These are phyloP conservation scores for Drosophila nigricruria DNA, from an alignment of 2,888 invertebrate species.

Conservation along the genomic window DNA sequence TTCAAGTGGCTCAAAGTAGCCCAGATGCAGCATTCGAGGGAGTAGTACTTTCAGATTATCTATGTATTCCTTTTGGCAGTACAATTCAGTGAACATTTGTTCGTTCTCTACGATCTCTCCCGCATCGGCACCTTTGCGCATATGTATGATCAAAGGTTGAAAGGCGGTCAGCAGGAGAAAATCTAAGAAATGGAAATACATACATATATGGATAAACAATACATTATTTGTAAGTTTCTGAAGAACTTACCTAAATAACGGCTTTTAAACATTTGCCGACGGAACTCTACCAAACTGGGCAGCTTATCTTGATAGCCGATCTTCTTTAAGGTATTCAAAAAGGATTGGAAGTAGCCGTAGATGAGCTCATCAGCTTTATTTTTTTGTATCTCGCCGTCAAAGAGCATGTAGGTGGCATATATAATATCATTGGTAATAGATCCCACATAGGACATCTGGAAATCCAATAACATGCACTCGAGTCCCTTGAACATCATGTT, in stretches of 20 bases:
- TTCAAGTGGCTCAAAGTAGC: constrained; percentile 35
- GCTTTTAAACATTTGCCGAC: constrained; percentile 54
- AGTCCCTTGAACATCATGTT: constrained; percentile 69
- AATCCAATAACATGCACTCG: constrained; percentile 67
- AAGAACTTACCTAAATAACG: constrained; percentile 48
- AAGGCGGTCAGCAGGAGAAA: constrained; percentile 37
- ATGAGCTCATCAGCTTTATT: constrained; percentile 58
- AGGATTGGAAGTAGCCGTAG: constrained; percentile 57
- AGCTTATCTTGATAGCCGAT: constrained; percentile 50
- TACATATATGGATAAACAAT: not conserved
- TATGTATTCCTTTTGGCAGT: constrained; percentile 33
- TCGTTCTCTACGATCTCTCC: constrained; percentile 16
- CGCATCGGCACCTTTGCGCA: constrained; percentile 35
- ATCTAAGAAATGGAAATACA: constrained; percentile 11
- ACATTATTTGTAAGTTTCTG: not conserved
- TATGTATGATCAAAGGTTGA: constrained; percentile 28
- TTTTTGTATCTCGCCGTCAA: constrained; percentile 43
- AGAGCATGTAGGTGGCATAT: constrained; percentile 58
- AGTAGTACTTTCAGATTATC: constrained; percentile 31
- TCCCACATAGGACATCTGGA: constrained; percentile 64
- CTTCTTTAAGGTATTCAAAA: constrained; percentile 50
- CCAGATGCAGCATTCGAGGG: constrained; percentile 42
- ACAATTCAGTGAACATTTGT: not conserved
- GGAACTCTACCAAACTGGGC: constrained; percentile 57
- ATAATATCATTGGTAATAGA: constrained; percentile 58